Evolutionary conservation across 2,888 invertebrate species (phyloP).

Genomic region (Tenthredo amoena): DNA sequence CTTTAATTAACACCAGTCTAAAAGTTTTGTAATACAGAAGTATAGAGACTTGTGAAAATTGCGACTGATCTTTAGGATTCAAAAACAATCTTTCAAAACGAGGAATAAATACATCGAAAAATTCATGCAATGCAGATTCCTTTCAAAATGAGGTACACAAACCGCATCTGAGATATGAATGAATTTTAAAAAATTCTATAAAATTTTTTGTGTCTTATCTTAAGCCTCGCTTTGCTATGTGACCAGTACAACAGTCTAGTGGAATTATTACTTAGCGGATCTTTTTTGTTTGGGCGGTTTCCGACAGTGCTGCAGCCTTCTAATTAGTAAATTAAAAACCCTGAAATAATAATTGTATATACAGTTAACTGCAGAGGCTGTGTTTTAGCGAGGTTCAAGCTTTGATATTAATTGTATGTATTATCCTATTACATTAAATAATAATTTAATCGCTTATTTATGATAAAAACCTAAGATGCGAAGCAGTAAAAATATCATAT

Average conservation of each 20-base stretch:
- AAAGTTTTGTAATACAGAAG: neutral
- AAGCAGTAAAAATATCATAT: constrained; percentile 36
- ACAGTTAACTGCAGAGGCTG: constrained; percentile 67
- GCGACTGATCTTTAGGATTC: neutral
- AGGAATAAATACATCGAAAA: neutral
- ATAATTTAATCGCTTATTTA: constrained; percentile 68
- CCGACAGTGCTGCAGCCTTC: constrained; percentile 65
- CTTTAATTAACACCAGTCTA: neutral
- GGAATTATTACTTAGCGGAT: constrained; percentile 51
- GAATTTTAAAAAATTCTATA: constrained; percentile 12
- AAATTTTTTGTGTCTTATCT: neutral
- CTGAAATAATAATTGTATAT: constrained; percentile 60
- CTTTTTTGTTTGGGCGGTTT: constrained; percentile 64
- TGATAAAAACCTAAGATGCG: constrained; percentile 60
- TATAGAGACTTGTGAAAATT: neutral
- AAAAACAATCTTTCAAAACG: neutral
- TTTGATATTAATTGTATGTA: constrained; percentile 63
- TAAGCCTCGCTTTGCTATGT: constrained; percentile 37
- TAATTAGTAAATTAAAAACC: constrained; percentile 36
- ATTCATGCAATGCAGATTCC: neutral
- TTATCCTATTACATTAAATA: constrained; percentile 64
- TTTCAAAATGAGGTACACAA: neutral
- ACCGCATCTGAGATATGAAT: neutral
- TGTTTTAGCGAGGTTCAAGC: constrained; percentile 71
- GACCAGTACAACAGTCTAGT: constrained; percentile 46